Evolutionary conservation across 1,140 invertebrate species (phyloP).

Genomic region (Diplogasteroides magnus): DNA sequence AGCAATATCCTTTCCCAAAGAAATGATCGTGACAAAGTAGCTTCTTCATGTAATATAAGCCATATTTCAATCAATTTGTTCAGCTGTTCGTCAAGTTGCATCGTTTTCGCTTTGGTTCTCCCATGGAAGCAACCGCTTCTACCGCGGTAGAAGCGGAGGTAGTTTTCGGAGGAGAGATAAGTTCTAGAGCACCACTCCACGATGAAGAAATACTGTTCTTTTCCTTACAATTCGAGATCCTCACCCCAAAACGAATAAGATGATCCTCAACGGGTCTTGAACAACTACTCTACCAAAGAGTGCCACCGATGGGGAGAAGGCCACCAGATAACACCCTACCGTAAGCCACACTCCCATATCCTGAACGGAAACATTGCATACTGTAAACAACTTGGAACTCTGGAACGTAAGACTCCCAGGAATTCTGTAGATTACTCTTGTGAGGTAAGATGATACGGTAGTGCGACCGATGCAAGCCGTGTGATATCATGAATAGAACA

Average conservation of each 20-base stretch:
- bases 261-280: constrained; percentile 30
- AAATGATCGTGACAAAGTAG: too few species aligned
- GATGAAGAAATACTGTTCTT: not conserved
- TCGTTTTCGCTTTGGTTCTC: too few species aligned
- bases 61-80: constrained; percentile 9
- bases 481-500: too few species aligned
- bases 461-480: too few species aligned
- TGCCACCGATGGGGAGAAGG: constrained; percentile 27
- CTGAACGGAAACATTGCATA: too few species aligned
- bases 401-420: too few species aligned
- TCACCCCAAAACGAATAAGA: constrained; percentile 34
- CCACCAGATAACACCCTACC: constrained; percentile 23
- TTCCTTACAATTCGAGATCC: not conserved
- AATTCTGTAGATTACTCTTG: too few species aligned
- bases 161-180: not conserved
- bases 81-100: not conserved
- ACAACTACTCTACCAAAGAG: constrained; percentile 31
- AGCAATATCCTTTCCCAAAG: too few species aligned
- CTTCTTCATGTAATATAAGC: not conserved
- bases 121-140: too few species aligned
- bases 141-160: not conserved
- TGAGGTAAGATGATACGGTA: too few species aligned
- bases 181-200: not conserved
- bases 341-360: constrained; percentile 30
- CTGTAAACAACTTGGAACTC: too few species aligned